Evolutionary conservation across 2,113 vertebrate species (phyloP).

Genomic region (Pygoscelis antarcticus): DNA sequence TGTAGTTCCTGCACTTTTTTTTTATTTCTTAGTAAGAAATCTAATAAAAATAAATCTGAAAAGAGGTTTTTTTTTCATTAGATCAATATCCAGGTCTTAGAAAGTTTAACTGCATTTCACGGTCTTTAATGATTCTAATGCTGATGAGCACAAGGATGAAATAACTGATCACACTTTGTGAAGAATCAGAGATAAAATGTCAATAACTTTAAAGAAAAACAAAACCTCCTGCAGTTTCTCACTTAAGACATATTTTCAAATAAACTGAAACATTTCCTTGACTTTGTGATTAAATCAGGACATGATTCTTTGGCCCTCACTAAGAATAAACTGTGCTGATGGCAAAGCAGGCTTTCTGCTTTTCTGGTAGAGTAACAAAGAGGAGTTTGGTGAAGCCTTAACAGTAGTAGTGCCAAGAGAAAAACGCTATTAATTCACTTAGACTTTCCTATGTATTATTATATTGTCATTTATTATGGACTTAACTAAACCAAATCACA

Average conservation of each 20-base stretch:
- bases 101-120: constrained; percentile 7
- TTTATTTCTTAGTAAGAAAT: not conserved
- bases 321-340: not conserved
- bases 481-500: not conserved
- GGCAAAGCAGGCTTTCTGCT: not conserved
- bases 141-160: not conserved
- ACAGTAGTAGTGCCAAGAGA: not conserved
- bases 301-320: not conserved
- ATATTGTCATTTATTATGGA: not conserved
- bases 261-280: not conserved
- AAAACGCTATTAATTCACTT: not conserved
- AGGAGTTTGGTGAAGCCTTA: not conserved
- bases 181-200: not conserved
- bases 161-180: not conserved
- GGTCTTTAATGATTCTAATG: not conserved
- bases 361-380: not conserved
- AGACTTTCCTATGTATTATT: not conserved
- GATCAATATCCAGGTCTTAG: not conserved
- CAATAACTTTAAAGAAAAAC: not conserved
- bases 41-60: not conserved
- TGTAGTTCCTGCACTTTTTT: not conserved
- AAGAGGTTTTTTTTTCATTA: not conserved
- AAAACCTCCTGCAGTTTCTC: not conserved
- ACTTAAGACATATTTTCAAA: not conserved
- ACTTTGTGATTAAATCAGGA: not conserved